Evolutionary conservation across 1,140 invertebrate species (phyloP).

Genomic region (Oryzaephilus surinamensis): DNA sequence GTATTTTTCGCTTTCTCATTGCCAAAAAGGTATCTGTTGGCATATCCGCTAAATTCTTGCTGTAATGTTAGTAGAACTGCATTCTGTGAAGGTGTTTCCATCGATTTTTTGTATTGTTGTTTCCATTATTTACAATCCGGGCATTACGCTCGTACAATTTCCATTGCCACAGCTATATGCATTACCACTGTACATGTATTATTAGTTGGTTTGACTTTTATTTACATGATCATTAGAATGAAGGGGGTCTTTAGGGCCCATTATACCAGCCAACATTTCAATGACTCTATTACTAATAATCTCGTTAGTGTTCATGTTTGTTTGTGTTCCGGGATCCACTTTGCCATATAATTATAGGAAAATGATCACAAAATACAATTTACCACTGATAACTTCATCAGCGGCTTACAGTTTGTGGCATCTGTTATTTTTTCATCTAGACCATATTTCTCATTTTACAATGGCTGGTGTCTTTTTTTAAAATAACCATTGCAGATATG

Average conservation of each 20-base stretch:
- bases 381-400: conserved; percentile 92
- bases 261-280: conserved; percentile 81
- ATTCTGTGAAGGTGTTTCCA: conserved; percentile 76
- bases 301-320: conserved; percentile 99
- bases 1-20: conserved; percentile 77
- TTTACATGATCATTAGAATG: conserved; percentile 99
- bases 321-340: conserved; percentile 97
- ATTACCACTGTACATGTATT: conserved; percentile 99
- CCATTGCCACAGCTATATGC: conserved; percentile 92
- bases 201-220: conserved; percentile 97
- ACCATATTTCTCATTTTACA: conserved; percentile 89
- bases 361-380: conserved; percentile 88
- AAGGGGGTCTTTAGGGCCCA: conserved; percentile 89
- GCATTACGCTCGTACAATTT: conserved; percentile 73
- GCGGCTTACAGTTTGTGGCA: conserved; percentile 79
- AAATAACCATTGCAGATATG: conserved; percentile 88
- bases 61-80: conserved; percentile 94
- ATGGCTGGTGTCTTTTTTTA: conserved; percentile 96
- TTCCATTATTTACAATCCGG: conserved; percentile 64
- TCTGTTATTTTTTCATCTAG: conserved; percentile 80
- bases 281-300: conserved; percentile 92
- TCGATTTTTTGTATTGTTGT: conserved; percentile 41
- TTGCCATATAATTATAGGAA: conserved; percentile 97
- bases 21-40: conserved; percentile 74
- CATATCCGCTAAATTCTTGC: conserved; percentile 96